phyloP scores from a whole-genome alignment of 2,797 vertebrate genomes.

The Spea hammondii region DNA sequence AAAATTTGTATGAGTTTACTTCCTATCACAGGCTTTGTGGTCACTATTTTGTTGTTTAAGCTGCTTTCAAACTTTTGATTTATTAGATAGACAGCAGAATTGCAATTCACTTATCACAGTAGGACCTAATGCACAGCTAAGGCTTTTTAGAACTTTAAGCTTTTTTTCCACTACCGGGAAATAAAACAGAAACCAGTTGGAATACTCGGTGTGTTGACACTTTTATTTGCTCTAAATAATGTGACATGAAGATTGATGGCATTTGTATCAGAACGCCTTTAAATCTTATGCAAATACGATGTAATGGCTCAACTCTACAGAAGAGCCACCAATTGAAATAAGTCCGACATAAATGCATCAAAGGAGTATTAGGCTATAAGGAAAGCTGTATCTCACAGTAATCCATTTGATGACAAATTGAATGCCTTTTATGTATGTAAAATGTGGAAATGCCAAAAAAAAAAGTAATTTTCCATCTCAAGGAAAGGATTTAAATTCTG shows the following conservation, averaged over 20 bases:
- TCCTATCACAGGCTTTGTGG: conserved; percentile 7
- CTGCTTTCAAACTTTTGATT: conserved; percentile 33
- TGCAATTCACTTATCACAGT: conserved; percentile 52
- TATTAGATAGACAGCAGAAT: conserved; percentile 41
- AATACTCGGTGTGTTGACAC: conserved; percentile 45
- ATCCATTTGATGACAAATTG: conserved; percentile 53
- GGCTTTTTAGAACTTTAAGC: conserved; percentile 46
- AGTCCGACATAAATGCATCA: conserved; percentile 22
- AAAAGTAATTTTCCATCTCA: conserved; percentile 58
- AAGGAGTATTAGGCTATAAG: conserved; percentile 46
- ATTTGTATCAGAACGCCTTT: conserved; percentile 40
- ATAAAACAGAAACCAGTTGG: conserved; percentile 43
- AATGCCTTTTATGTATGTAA: conserved; percentile 57
- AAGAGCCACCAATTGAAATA: conserved; percentile 46
- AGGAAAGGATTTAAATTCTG: conserved; percentile 51
- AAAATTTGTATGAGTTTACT: neutral
- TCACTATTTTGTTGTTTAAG: conserved; percentile 25
- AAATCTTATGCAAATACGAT: conserved; percentile 50
- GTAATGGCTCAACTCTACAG: conserved; percentile 43
- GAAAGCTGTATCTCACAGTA: conserved; percentile 40
- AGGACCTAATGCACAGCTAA: conserved; percentile 32
- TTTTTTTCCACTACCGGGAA: conserved; percentile 30
- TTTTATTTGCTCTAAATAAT: conserved; percentile 52
- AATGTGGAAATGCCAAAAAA: conserved; percentile 51
- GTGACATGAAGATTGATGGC: conserved; percentile 51